Percentiles rank a stretch among this genome's conserved stretches.
Conservation (phyloP, 1,140 invertebrate genomes). For the Heliconius congener region DNA sequence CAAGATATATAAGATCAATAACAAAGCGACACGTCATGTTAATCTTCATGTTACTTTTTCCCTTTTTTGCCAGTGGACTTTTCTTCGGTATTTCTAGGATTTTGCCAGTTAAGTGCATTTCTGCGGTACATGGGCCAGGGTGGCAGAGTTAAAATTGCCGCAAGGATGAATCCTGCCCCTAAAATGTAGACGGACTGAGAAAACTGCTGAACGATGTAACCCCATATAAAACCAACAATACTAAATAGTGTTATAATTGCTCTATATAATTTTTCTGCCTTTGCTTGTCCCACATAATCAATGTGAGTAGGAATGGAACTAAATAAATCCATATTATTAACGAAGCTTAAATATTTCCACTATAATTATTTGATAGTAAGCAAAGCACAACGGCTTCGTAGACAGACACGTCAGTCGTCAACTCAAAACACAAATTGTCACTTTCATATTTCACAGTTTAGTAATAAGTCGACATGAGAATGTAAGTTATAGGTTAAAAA, state of each 20-base stretch:
- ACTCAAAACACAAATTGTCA: neutral
- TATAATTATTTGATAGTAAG: constrained; percentile 1
- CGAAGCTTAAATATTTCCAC: neutral
- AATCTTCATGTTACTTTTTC: constrained; percentile 54
- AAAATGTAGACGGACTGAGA: constrained; percentile 96
- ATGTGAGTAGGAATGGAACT: constrained; percentile 78
- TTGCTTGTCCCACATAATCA: constrained; percentile 95
- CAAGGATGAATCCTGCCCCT: constrained; percentile 93
- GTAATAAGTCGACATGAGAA: neutral
- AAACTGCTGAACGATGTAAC: constrained; percentile 97
- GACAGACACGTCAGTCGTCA: constrained; percentile 24
- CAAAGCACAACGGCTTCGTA: constrained; percentile 1
- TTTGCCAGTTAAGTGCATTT: constrained; percentile 96
- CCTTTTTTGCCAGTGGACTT: constrained; percentile 71
- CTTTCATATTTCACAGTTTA: neutral
- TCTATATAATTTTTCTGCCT: constrained; percentile 93
- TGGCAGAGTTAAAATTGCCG: constrained; percentile 91
- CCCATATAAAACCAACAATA: constrained; percentile 93
- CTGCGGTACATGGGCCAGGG: constrained; percentile 96
- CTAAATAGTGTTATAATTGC: constrained; percentile 95
- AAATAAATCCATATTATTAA: constrained; percentile 73
- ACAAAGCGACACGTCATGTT: constrained; percentile 41
- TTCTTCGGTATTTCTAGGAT: constrained; percentile 81
- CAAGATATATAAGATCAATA: constrained; percentile 24
- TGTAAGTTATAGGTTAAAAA: neutral